Conservation (phyloP, 1,140 invertebrate species). For the Camponotus pennsylvanicus region DNA sequence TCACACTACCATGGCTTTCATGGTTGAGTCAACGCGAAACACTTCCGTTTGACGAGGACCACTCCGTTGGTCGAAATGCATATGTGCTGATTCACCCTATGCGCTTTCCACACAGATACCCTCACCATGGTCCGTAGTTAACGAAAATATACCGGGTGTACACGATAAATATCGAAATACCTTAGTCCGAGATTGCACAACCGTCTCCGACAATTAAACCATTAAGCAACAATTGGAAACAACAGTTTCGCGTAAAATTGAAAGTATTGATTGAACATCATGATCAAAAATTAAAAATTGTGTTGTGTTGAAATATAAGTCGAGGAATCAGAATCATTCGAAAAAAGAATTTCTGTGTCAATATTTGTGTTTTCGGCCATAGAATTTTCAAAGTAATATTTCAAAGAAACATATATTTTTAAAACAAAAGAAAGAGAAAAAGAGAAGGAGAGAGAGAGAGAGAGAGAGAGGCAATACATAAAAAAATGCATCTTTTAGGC, state of each 20-base stretch:
- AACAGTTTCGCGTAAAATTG: neutral
- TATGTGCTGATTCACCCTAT: conserved; percentile 67
- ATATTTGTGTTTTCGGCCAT: neutral
- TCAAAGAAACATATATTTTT: conserved; percentile 36
- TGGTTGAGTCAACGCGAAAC: conserved; percentile 72
- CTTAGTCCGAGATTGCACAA: neutral
- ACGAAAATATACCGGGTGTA: conserved; percentile 62
- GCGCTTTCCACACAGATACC: conserved; percentile 55
- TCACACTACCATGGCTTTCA: conserved; percentile 49
- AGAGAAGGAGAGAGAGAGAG: no score
- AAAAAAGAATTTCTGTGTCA: neutral
- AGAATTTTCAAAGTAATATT: neutral
- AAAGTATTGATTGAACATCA: neutral
- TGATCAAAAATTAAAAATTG: conserved; percentile 32
- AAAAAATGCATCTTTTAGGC: conserved; percentile 71
- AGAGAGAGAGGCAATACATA: conserved; percentile 30
- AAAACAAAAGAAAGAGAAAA: neutral
- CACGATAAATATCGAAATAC: neutral
- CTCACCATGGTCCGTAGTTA: neutral
- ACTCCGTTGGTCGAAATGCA: conserved; percentile 71
- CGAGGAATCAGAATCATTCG: no score
- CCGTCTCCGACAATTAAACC: neutral
- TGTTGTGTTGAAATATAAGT: neutral
- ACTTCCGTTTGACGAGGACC: conserved; percentile 71
- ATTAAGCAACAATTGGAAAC: neutral